Conservation (phyloP, 2,888 invertebrate species). For the Digitonthophagus gazella region DNA sequence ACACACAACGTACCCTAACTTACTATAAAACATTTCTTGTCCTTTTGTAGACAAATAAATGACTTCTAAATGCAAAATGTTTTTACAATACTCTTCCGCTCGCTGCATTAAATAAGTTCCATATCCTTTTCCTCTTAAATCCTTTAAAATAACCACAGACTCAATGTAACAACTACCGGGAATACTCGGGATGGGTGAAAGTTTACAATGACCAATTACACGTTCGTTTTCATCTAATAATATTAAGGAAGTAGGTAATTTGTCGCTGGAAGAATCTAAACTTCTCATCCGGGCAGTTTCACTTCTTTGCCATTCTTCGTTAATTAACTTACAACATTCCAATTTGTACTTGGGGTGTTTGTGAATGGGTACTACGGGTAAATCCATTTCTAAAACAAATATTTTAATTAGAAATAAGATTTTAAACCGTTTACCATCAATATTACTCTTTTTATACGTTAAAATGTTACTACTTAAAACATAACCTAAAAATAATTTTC, state of each 20-base stretch:
- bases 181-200: slow-evolving; percentile 69
- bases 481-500: slow-evolving; percentile 8
- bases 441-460: slow-evolving; percentile 3
- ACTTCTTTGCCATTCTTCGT: slow-evolving; percentile 86
- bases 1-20: slow-evolving; percentile 70
- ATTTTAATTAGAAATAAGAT: background rate
- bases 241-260: slow-evolving; percentile 69
- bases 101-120: slow-evolving; percentile 73
- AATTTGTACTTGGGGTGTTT: slow-evolving; percentile 67
- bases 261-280: slow-evolving; percentile 69
- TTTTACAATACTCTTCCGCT: slow-evolving; percentile 71
- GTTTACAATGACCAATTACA: slow-evolving; percentile 78
- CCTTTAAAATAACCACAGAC: slow-evolving; percentile 74
- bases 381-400: slow-evolving; percentile 27
- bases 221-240: slow-evolving; percentile 55
- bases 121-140: slow-evolving; percentile 70
- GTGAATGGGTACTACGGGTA: slow-evolving; percentile 66
- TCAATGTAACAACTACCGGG: slow-evolving; percentile 74
- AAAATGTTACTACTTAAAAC: background rate
- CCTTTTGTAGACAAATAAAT: slow-evolving; percentile 70
- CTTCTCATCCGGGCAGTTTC: slow-evolving; percentile 74
- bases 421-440: background rate
- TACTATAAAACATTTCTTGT: slow-evolving; percentile 72
- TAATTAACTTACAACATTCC: slow-evolving; percentile 73
- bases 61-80: slow-evolving; percentile 60